Evolutionary conservation across 2,797 vertebrate species (phyloP).

Genomic region (Hybognathus amarus): DNA sequence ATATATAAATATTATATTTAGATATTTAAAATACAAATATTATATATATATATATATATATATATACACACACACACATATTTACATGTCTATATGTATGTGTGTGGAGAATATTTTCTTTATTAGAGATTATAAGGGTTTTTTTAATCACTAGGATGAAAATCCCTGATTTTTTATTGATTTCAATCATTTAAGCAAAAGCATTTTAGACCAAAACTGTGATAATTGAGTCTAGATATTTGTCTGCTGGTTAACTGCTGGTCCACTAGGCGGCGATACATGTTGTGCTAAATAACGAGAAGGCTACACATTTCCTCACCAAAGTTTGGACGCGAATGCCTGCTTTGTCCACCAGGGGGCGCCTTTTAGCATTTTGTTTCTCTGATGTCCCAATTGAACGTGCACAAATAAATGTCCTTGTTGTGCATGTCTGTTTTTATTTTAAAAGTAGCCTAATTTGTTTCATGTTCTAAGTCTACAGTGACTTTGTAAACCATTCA

Average conservation of each 20-base stretch:
- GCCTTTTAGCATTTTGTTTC: background rate
- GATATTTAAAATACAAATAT: too few species aligned
- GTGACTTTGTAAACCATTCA: background rate
- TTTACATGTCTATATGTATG: too few species aligned
- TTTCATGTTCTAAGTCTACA: background rate
- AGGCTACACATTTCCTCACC: too few species aligned
- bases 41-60: too few species aligned
- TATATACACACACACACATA: too few species aligned
- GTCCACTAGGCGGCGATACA: background rate
- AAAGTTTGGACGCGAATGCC: background rate
- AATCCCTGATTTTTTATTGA: too few species aligned
- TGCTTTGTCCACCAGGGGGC: slow-evolving; percentile 2
- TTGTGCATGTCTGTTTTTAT: background rate
- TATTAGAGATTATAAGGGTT: too few species aligned
- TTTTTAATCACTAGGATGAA: too few species aligned
- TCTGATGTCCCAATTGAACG: background rate
- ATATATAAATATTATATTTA: too few species aligned
- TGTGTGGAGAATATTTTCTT: too few species aligned
- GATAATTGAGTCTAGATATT: too few species aligned
- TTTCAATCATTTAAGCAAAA: background rate
- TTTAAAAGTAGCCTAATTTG: background rate
- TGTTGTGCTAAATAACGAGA: background rate
- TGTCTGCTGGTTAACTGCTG: background rate
- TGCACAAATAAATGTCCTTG: background rate
- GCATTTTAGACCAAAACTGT: too few species aligned